Evolutionary conservation across 2,888 invertebrate genomes (phyloP), one percentile per base, ranked within the genome.

Genomic region (Drosophila testacea): DNA sequence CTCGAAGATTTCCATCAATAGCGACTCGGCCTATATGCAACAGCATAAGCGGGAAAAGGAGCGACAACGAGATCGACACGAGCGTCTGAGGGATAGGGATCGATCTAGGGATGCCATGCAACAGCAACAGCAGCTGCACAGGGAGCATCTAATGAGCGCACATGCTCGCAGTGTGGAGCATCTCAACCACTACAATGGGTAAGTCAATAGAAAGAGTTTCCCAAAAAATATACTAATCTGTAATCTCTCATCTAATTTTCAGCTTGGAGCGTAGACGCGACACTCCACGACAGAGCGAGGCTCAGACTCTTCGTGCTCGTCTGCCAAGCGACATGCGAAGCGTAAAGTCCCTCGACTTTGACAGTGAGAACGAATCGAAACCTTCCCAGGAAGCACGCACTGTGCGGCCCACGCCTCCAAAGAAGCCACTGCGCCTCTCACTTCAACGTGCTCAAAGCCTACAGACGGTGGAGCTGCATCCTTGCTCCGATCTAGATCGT

Each of bases 401-500:
- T 94, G 93, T 94, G 3, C 93, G 96, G 60, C 97, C 97, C 0
- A 95, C 95, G 11, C 97, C 97, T 4, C 97, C 97, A 22, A 96
- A 97, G 85, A 97, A 97, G 90, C 97, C 97, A 0, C 92, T 97
- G 52, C 94, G 97, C 9, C 93, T 97, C 42, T 97, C 97, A 0
- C 92, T 97, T 54, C 97, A 97, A 90, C 95, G 97, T 81, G 96
- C 97, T 0, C 95, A 96, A 72, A 97, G 97, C 91, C 94, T 96
- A 52, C 96, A 96, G 88, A 96, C 96, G 0, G 94, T 96, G 6
- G 92, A 92, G 67, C 71, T 92, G 41, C 81, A 84, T 70, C 84
- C 90, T 1, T 85, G 79, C 70, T 62, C 74, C n/a, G 91, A 91
- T 32, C 73, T 76, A 11, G 92, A 92, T n/a, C 91, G 91, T 10